Evolutionary conservation across 2,888 invertebrate species (phyloP), one percentile per base, ranked within the genome.

Genomic region (Muschampia plurimacula): DNA sequence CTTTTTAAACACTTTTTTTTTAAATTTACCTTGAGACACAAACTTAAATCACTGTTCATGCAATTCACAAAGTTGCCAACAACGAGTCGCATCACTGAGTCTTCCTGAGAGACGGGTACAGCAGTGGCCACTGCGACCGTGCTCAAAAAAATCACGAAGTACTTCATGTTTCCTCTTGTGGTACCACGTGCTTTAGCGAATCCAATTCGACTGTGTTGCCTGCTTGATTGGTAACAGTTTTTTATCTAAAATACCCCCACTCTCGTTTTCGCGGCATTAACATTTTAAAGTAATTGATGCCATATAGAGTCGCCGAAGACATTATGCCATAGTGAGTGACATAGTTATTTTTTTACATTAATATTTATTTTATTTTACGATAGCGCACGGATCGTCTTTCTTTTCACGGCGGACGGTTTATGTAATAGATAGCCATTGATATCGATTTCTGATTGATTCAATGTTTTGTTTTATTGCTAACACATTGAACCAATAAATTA

Each of bases 171-270:
- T 80, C 62, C 74, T 74, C 78, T 79, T 80, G 74, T 77, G 74
- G 75, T 74, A 76, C 81, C 83, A 82, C 85, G 78, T 62, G 62
- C 86, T 83, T 83, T 80, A 86, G 86, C 84, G 87, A 86, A 85
- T 84, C 84, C 87, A 84, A 86, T 87, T 84, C 85, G 84, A 91
- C 90, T 92, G 85, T 93, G 93, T 85, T 89, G 84, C 84, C 81
- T 79, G 79, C 79, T 84, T 87, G 86, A 88, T 86, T 87, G 87
- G 88, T 85, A 87, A 89, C 88, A 91, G 85, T 92, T 90, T 92
- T 93, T 92, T 94, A 94, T 93, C 86, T 86, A 81, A 89, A 86
- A 81, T 82, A 77, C 87, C 93, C 93, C 93, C 92, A 89, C 93
- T 90, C 83, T 74, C 69, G 74, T 79, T 84, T 86, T 87, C 80